A percentile compares a stretch with the other conserved stretches of the same genome.
Conservation (phyloP, 2,888 invertebrate species). For the Platerodrilus igneus region DNA sequence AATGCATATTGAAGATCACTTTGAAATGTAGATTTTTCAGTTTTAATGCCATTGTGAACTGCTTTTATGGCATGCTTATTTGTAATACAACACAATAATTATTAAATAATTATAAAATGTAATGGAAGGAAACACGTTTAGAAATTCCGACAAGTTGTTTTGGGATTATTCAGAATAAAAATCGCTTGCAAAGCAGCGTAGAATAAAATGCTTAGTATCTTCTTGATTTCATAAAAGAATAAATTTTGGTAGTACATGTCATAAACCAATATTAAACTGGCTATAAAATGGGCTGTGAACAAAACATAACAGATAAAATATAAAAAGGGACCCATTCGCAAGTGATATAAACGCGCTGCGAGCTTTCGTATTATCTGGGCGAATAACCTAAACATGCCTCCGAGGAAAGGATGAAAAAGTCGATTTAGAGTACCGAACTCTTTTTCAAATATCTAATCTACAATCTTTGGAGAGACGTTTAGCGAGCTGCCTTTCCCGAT, state of each 20-base stretch:
- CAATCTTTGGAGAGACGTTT: conserved; percentile 46
- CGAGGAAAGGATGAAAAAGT: conserved; percentile 39
- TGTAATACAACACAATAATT: too few relatives aligned
- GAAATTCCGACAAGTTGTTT: too few relatives aligned
- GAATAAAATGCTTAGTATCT: neutral
- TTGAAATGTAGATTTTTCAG: too few relatives aligned
- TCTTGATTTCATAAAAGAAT: conserved; percentile 4
- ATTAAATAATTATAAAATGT: too few relatives aligned
- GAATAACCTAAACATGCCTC: conserved; percentile 32
- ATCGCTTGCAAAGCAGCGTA: too few relatives aligned
- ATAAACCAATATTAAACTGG: conserved; percentile 25
- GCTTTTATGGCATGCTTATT: too few relatives aligned
- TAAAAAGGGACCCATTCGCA: conserved; percentile 34
- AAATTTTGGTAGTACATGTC: conserved; percentile 19
- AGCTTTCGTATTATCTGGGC: conserved; percentile 34
- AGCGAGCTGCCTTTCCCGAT: conserved; percentile 34
- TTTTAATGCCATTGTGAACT: too few relatives aligned
- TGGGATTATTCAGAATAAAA: too few relatives aligned
- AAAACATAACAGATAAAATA: conserved; percentile 34
- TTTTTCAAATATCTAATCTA: conserved; percentile 44
- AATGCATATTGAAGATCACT: too few relatives aligned
- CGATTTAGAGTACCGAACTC: conserved; percentile 43
- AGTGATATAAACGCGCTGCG: conserved; percentile 33
- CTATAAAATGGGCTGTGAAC: conserved; percentile 33
- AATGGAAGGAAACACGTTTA: too few relatives aligned